A percentile compares a stretch with the other conserved stretches of the same genome.
phyloP scores from a whole-genome alignment of 2,797 vertebrate genomes.

The Orientallactaga sibirica region DNA sequence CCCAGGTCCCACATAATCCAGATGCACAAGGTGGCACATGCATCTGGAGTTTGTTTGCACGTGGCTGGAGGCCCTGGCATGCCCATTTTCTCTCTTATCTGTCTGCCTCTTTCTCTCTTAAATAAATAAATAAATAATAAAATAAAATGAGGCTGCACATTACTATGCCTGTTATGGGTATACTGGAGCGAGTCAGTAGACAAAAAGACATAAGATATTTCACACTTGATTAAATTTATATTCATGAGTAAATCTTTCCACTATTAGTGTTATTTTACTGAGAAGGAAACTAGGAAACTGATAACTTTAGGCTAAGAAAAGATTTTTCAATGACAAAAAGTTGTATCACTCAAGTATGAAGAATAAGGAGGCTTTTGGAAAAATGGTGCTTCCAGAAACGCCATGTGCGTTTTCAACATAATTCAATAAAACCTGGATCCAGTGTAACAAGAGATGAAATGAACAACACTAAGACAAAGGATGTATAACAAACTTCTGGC shows the following conservation, averaged over 20 bases:
- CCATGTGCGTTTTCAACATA: constrained; percentile 27
- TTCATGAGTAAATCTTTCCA: background rate
- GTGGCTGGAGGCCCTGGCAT: too few relatives aligned
- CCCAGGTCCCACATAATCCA: too few relatives aligned
- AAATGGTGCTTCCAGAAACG: constrained; percentile 10
- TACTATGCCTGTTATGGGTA: background rate
- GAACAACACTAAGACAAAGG: constrained; percentile 55
- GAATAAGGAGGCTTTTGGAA: background rate
- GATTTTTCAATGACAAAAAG: background rate
- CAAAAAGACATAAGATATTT: background rate
- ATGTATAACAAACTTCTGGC: background rate
- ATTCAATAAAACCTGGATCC: constrained; percentile 53
- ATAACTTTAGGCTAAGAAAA: background rate
- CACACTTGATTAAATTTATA: background rate
- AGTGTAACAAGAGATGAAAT: constrained; percentile 58
- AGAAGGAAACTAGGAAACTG: fast-evolving
- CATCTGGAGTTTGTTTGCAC: too few relatives aligned
- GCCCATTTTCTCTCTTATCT: too few relatives aligned
- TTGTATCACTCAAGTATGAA: background rate
- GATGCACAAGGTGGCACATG: too few relatives aligned
- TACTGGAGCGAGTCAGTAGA: background rate
- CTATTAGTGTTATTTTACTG: constrained; percentile 23
- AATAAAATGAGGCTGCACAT: too few relatives aligned
- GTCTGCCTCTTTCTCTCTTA: too few relatives aligned
- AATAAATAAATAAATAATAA: too few relatives aligned